phyloP scores from a whole-genome alignment of 2,797 vertebrate species.

The Sebastes elongatus region DNA sequence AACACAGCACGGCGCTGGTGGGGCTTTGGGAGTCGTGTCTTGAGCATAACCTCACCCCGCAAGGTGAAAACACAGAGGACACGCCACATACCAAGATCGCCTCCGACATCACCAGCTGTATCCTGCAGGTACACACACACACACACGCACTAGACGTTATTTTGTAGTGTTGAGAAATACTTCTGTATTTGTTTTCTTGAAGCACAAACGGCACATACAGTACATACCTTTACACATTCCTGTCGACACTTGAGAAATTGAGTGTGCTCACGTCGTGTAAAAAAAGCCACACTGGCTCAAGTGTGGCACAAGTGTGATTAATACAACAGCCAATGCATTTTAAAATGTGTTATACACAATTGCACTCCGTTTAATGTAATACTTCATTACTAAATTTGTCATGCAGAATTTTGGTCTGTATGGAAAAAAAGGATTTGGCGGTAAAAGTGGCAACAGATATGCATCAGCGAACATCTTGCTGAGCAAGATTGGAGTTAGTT shows the following conservation, averaged over 20 bases:
- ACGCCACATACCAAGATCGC: conserved; percentile 95
- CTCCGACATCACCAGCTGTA: conserved; percentile 96
- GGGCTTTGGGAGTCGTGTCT: conserved; percentile 95
- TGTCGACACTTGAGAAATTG: neutral
- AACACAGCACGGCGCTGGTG: conserved; percentile 89
- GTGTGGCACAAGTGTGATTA: too few relatives aligned
- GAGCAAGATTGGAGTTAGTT: neutral
- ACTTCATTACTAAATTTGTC: neutral
- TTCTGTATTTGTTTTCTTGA: neutral
- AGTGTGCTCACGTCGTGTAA: too few relatives aligned
- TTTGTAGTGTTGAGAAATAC: neutral
- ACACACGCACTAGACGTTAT: neutral
- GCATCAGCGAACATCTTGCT: conserved; percentile 3
- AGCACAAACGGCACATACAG: neutral
- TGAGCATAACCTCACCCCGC: conserved; percentile 89
- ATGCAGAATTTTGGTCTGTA: too few relatives aligned
- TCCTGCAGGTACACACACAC: conserved; percentile 87
- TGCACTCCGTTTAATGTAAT: neutral
- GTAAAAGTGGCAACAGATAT: conserved; percentile 16
- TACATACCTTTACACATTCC: conserved; percentile 2
- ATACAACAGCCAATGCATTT: too few relatives aligned
- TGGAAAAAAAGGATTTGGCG: too few relatives aligned
- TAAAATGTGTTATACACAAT: too few relatives aligned
- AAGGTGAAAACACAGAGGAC: conserved; percentile 88
- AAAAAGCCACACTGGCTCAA: too few relatives aligned